These are phyloP conservation scores for Thalpophila matura DNA, from an alignment of 2,888 invertebrate genomes.

Conservation along the genomic window DNA sequence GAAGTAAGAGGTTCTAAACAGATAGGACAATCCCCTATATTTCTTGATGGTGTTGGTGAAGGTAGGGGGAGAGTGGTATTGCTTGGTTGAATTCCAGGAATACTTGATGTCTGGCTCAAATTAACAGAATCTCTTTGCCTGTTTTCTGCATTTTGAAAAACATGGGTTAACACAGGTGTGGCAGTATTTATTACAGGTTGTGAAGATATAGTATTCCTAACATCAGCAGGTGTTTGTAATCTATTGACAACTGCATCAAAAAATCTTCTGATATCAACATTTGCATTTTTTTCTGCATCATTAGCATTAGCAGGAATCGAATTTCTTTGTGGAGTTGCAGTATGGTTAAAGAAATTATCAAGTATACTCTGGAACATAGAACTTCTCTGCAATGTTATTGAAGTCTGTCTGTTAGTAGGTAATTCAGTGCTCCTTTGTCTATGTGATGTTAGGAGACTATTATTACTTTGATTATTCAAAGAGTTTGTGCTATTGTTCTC, in stretches of 20 bases:
- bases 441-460: not conserved
- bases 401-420: not conserved
- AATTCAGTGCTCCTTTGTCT: not conserved
- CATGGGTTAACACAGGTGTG: not conserved
- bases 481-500: not conserved
- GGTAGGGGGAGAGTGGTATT: not conserved
- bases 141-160: not conserved
- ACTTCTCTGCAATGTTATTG: not conserved
- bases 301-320: no score
- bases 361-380: not conserved
- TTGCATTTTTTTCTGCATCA: not conserved
- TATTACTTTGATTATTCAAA: not conserved
- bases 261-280: not conserved
- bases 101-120: not conserved
- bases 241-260: accelerated
- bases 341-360: not conserved
- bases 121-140: not conserved
- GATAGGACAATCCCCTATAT: constrained; percentile 76
- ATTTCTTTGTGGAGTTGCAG: not conserved
- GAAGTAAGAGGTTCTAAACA: constrained; percentile 73
- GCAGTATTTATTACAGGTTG: constrained; percentile 1
- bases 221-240: not conserved
- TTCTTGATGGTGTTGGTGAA: constrained; percentile 12
- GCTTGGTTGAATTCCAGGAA: constrained; percentile 2
- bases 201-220: not conserved